phyloP scores from a whole-genome alignment of 1,140 invertebrate genomes.

The Bombus vancouverensis region DNA sequence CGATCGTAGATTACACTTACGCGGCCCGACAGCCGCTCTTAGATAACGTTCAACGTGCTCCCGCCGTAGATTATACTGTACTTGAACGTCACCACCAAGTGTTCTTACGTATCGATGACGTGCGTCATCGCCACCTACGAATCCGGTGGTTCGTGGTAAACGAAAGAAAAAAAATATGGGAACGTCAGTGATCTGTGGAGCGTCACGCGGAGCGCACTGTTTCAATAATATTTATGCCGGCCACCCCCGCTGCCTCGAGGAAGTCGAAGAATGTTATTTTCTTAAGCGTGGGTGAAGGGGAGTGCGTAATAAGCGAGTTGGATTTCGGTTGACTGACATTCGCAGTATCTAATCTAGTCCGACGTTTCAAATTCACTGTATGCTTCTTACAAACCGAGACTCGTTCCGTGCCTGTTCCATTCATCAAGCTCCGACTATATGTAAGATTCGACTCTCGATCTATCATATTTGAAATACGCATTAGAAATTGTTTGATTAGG shows the following conservation, averaged over 20 bases:
- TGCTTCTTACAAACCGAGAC: not conserved
- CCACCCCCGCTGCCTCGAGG: constrained; percentile 19
- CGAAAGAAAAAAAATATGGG: not conserved
- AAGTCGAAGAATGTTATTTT: constrained; percentile 31
- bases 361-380: not conserved
- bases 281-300: constrained; percentile 18
- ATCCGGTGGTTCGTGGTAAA: constrained; percentile 33
- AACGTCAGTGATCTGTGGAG: constrained; percentile 40
- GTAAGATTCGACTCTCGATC: not conserved
- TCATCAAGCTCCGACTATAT: not conserved
- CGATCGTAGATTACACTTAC: constrained; percentile 24
- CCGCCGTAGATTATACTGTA: constrained; percentile 26
- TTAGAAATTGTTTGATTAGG: not conserved
- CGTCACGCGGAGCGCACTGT: constrained; percentile 14
- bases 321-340: constrained; percentile 23
- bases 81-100: constrained; percentile 26
- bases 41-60: constrained; percentile 2
- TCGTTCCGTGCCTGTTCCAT: not conserved
- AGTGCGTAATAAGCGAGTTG: constrained; percentile 14
- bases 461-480: not conserved
- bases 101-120: constrained; percentile 41
- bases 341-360: constrained; percentile 7
- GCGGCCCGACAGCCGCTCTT: not conserved
- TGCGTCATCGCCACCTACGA: constrained; percentile 28
- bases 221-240: constrained; percentile 48